Evolutionary conservation across 2,888 invertebrate species (phyloP).

Genomic region (Caenorhabditis afra): DNA sequence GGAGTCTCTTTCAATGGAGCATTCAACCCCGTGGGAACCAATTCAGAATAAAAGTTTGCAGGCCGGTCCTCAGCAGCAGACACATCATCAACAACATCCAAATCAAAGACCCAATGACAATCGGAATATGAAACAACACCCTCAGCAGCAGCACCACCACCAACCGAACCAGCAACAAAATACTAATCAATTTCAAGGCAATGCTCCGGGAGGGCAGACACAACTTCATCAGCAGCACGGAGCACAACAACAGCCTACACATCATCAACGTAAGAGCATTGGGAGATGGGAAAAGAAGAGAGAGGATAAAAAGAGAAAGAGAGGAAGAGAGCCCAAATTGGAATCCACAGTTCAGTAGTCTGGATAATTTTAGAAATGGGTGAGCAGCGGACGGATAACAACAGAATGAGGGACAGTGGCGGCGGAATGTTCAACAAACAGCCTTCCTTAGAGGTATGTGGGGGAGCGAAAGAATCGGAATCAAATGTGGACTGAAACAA

Average conservation of each 20-base stretch:
- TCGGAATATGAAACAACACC: constrained; percentile 41
- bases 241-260: constrained; percentile 45
- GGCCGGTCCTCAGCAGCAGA: constrained; percentile 27
- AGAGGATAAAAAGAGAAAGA: constrained; percentile 3
- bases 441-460: constrained; percentile 54
- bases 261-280: constrained; percentile 56
- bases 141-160: constrained; percentile 36
- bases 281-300: not conserved
- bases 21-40: not conserved
- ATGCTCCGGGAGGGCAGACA: constrained; percentile 23
- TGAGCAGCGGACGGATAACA: constrained; percentile 49
- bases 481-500: not conserved
- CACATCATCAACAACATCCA: constrained; percentile 20
- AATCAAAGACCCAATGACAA: constrained; percentile 41
- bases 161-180: constrained; percentile 73
- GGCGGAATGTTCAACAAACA: constrained; percentile 53
- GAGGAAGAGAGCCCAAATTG: constrained; percentile 24
- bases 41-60: constrained; percentile 9
- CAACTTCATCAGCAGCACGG: constrained; percentile 47
- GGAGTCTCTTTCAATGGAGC: not conserved
- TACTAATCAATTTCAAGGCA: constrained; percentile 44
- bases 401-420: constrained; percentile 47
- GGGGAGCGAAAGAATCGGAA: not conserved
- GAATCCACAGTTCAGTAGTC: constrained; percentile 26
- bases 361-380: constrained; percentile 54